Percentiles rank a stretch among this genome's conserved stretches.
Conservation (phyloP, 23 tunicate genomes). For the Clavelina lepadiformis region DNA sequence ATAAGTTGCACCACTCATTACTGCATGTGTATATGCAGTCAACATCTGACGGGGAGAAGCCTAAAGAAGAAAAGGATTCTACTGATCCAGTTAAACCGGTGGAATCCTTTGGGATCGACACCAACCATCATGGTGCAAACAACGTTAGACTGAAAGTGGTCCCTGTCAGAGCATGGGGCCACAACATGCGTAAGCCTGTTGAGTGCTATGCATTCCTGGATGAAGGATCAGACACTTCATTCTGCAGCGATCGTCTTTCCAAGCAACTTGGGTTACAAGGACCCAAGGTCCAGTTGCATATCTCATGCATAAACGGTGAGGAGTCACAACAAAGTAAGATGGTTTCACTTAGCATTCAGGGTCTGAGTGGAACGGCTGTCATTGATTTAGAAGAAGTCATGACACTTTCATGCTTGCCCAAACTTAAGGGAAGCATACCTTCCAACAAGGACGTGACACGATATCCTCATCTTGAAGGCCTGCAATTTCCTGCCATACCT, state of each 20-base stretch:
- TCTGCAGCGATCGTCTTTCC: not conserved
- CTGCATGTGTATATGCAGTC: too few relatives aligned
- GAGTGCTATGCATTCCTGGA: not conserved
- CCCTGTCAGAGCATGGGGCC: conserved; percentile 1
- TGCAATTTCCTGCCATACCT: too few relatives aligned
- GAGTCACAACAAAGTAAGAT: too few relatives aligned
- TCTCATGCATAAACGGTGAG: too few relatives aligned
- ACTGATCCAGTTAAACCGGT: too few relatives aligned
- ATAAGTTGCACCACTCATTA: too few relatives aligned
- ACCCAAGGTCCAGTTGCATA: not conserved
- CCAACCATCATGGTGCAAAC: too few relatives aligned
- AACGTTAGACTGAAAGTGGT: not conserved
- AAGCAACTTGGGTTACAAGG: not conserved
- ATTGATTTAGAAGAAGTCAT: not conserved
- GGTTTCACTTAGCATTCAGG: too few relatives aligned
- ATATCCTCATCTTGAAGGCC: conserved; percentile 1
- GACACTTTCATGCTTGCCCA: not conserved
- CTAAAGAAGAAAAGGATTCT: too few relatives aligned
- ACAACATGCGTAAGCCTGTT: not conserved
- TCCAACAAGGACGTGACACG: not conserved
- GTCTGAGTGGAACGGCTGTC: too few relatives aligned
- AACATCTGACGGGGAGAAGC: too few relatives aligned
- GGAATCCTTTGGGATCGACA: too few relatives aligned
- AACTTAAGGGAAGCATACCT: not conserved
- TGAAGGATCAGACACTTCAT: conserved; percentile 1